Percentiles rank a stretch among this genome's conserved stretches.
These are phyloP conservation scores for Scomberomorus guttatus DNA, from an alignment of 2,797 vertebrate genomes.

Conservation along the genomic window DNA sequence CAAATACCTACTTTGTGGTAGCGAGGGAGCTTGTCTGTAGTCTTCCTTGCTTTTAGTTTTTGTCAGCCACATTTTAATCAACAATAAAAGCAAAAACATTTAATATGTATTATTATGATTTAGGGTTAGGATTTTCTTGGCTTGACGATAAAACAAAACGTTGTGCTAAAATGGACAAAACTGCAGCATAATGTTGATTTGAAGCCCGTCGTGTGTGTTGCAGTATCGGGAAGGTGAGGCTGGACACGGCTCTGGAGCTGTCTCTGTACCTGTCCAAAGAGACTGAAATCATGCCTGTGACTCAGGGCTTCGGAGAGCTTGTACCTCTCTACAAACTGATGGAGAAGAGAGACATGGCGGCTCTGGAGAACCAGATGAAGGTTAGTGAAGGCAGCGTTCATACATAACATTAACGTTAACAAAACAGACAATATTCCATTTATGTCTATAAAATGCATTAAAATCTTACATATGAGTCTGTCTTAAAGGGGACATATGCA, in stretches of 20 bases:
- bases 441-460: not conserved
- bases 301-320: slow-evolving; percentile 90
- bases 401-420: too few relatives aligned
- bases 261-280: slow-evolving; percentile 91
- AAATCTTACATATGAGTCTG: not conserved
- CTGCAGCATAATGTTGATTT: not conserved
- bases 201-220: not conserved
- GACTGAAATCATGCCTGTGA: slow-evolving; percentile 90
- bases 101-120: too few relatives aligned
- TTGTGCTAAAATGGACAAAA: not conserved
- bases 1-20: not conserved
- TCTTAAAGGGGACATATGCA: not conserved
- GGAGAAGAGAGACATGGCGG: slow-evolving; percentile 90
- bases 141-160: too few relatives aligned
- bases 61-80: not conserved
- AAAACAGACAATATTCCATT: not conserved
- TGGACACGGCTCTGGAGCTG: slow-evolving; percentile 92
- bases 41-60: not conserved
- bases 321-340: slow-evolving; percentile 92
- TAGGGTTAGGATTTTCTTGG: too few relatives aligned
- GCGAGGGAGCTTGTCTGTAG: too few relatives aligned
- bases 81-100: too few relatives aligned
- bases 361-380: slow-evolving; percentile 89
- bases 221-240: slow-evolving; percentile 87
- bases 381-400: slow-evolving; percentile 58